Percentiles rank a stretch among this genome's conserved stretches.
phyloP scores from a whole-genome alignment of 2,797 vertebrate species.

The Phoeniculus purpureus region DNA sequence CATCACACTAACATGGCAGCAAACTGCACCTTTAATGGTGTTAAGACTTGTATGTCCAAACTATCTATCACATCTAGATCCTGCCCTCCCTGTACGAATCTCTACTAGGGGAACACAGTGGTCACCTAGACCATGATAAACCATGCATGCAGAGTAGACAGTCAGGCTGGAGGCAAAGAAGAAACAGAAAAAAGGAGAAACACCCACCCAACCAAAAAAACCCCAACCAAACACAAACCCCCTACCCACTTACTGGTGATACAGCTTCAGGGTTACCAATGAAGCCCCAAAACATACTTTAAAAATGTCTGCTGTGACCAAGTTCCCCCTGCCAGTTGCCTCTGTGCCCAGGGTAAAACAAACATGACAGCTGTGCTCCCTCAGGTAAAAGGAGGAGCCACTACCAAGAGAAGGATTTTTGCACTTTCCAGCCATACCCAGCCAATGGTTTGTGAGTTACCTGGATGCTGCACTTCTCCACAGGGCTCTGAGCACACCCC shows the following conservation, averaged over 20 bases:
- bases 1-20: background rate
- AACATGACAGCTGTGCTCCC: background rate
- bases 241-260: background rate
- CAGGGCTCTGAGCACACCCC: background rate
- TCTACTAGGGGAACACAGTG: background rate
- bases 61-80: background rate
- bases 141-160: background rate
- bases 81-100: background rate
- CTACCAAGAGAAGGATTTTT: background rate
- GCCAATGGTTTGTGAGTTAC: background rate
- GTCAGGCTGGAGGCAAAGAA: background rate
- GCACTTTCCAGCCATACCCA: background rate
- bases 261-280: background rate
- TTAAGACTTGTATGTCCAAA: background rate
- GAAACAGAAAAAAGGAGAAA: background rate
- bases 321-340: background rate
- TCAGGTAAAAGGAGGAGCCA: background rate
- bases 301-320: background rate
- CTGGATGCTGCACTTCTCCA: background rate
- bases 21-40: background rate
- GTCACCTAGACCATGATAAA: background rate
- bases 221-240: background rate
- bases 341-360: background rate
- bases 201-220: too few species aligned
- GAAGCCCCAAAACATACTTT: background rate